These are phyloP conservation scores for Tretioscincus oriximinensis DNA, from an alignment of 2,113 vertebrate species.

Conservation along the genomic window DNA sequence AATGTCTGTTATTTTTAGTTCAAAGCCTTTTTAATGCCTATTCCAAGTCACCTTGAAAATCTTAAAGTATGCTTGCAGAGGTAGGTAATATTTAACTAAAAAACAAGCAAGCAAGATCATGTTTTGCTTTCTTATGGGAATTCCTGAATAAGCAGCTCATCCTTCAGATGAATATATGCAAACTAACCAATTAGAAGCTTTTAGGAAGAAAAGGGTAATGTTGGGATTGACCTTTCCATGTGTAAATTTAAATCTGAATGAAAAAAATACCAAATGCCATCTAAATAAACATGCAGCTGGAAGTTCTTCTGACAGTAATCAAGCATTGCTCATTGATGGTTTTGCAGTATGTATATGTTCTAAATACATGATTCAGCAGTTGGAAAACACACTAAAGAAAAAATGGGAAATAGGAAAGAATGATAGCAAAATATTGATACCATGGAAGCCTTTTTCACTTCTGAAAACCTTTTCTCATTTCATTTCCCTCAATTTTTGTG, in stretches of 20 bases:
- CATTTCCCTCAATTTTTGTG: background rate
- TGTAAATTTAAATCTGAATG: constrained; percentile 12
- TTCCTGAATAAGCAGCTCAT: background rate
- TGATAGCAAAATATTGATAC: background rate
- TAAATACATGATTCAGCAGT: constrained; percentile 44
- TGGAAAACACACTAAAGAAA: background rate
- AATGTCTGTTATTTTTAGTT: background rate
- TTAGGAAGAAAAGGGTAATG: background rate
- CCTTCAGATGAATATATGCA: background rate
- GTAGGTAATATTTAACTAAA: background rate
- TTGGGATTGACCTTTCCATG: background rate
- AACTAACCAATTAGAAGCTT: background rate
- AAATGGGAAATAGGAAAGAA: background rate
- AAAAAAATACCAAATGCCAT: constrained; percentile 6
- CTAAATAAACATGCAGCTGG: constrained; percentile 43
- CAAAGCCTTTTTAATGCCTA: background rate
- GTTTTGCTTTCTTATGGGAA: background rate
- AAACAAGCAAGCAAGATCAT: background rate
- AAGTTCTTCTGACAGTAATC: constrained; percentile 22
- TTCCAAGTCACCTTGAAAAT: background rate
- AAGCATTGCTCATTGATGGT: constrained; percentile 3
- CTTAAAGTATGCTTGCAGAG: background rate
- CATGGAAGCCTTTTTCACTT: background rate
- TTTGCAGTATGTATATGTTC: constrained; percentile 7
- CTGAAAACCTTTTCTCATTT: background rate